These are phyloP conservation scores for Lagopus muta DNA, from an alignment of 2,113 vertebrate genomes.

Conservation along the genomic window DNA sequence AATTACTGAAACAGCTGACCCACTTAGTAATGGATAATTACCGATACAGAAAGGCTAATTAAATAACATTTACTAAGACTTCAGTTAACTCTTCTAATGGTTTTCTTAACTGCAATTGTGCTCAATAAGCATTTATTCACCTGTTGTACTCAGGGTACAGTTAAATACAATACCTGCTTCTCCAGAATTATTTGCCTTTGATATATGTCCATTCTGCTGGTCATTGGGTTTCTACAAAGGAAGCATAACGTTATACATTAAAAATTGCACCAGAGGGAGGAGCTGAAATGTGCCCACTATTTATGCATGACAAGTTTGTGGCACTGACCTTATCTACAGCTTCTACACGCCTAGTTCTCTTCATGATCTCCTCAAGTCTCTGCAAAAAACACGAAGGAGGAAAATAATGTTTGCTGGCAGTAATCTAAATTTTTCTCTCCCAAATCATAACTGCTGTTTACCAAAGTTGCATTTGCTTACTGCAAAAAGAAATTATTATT, in stretches of 20 bases:
- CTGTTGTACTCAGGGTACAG: not conserved
- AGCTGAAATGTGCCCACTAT: not conserved
- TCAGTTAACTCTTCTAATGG: not conserved
- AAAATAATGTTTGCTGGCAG: not conserved
- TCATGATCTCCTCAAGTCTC: conserved; percentile 99
- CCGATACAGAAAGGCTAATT: not conserved
- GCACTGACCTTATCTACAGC: conserved; percentile 85
- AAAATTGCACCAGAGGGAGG: not conserved
- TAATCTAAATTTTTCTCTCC: not conserved
- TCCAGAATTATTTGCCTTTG: conserved; percentile 70
- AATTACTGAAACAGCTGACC: not conserved
- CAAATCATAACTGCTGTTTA: not conserved
- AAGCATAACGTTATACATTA: conserved; percentile 23
- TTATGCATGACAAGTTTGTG: not conserved
- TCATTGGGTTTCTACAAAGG: conserved; percentile 83
- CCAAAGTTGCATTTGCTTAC: not conserved
- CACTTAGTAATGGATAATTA: not conserved
- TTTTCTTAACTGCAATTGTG: not conserved
- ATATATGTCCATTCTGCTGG: conserved; percentile 87
- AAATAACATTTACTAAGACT: not conserved
- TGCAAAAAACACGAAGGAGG: conserved; percentile 63
- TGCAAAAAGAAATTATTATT: not conserved
- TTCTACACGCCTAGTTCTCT: conserved; percentile 92
- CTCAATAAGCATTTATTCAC: not conserved
- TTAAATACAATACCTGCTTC: conserved; percentile 79